Conservation (phyloP, 2,797 vertebrate genomes). For the Epinephelus malabaricus region DNA sequence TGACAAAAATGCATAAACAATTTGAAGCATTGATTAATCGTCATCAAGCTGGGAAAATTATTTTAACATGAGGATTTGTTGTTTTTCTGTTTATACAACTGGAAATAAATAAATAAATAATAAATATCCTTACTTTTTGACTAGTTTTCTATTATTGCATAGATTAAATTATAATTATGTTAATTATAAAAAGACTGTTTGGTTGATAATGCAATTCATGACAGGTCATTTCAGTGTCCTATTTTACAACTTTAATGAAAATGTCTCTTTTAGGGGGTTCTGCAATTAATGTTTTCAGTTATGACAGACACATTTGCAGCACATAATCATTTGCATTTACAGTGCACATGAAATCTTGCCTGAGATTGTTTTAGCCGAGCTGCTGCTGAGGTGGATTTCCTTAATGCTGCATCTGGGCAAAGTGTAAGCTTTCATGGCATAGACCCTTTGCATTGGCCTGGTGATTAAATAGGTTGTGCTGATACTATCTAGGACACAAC, state of each 20-base stretch:
- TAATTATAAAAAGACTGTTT: neutral
- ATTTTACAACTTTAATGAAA: too few relatives aligned
- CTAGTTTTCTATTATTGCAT: neutral
- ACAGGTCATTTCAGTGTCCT: neutral
- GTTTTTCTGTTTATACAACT: neutral
- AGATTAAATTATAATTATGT: neutral
- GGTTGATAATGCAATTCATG: neutral
- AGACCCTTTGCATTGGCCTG: neutral
- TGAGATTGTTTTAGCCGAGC: neutral
- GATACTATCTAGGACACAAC: constrained; percentile 64
- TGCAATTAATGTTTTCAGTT: neutral
- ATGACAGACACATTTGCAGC: constrained; percentile 4
- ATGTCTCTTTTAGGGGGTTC: neutral
- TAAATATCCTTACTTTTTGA: neutral
- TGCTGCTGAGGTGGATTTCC: constrained; percentile 16
- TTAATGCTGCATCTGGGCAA: constrained; percentile 1
- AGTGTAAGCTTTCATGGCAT: constrained; percentile 12
- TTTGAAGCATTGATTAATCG: neutral
- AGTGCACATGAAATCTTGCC: neutral
- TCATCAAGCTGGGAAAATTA: neutral
- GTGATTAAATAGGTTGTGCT: constrained; percentile 42
- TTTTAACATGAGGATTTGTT: neutral
- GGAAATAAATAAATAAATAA: neutral
- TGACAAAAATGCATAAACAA: neutral
- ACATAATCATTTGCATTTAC: neutral